Percentiles rank a stretch among this genome's conserved stretches.
phyloP scores from a whole-genome alignment of 2,797 vertebrate genomes.

The Mallotus villosus region DNA sequence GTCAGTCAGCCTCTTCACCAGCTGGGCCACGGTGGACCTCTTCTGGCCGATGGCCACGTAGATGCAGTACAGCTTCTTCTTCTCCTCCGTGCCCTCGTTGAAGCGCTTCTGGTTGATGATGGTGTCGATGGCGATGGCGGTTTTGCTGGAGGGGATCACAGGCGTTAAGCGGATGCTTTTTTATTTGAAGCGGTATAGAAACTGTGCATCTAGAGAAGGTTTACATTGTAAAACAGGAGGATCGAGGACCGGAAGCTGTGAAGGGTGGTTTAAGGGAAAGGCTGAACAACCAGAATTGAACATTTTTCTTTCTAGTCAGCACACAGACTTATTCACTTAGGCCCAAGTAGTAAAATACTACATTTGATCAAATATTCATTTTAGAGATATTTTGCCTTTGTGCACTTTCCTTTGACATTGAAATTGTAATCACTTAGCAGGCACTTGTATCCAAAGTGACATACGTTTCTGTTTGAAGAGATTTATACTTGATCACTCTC shows the following conservation, averaged over 20 bases:
- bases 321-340: too few species aligned
- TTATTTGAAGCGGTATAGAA: not conserved
- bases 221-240: not conserved
- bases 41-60: slow-evolving; percentile 99
- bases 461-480: not conserved
- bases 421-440: too few species aligned
- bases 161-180: not conserved
- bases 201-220: not conserved
- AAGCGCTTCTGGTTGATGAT: slow-evolving; percentile 99
- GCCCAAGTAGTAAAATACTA: too few species aligned
- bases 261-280: too few species aligned
- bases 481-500: too few species aligned
- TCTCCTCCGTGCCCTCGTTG: slow-evolving; percentile 94
- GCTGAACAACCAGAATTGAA: too few species aligned
- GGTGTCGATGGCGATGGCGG: slow-evolving; percentile 97
- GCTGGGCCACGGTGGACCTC: slow-evolving; percentile 95
- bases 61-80: slow-evolving; percentile 98
- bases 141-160: slow-evolving; percentile 80
- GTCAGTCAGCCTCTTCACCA: slow-evolving; percentile 96
- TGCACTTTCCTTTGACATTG: too few species aligned
- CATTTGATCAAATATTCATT: too few species aligned
- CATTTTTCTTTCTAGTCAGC: too few species aligned
- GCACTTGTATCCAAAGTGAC: too few species aligned
- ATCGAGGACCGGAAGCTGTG: too few species aligned
- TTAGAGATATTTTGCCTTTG: too few species aligned